Percentiles rank a stretch among this genome's conserved stretches.
Conservation (phyloP, 2,888 invertebrate species). For the Drosophila sordidula region DNA sequence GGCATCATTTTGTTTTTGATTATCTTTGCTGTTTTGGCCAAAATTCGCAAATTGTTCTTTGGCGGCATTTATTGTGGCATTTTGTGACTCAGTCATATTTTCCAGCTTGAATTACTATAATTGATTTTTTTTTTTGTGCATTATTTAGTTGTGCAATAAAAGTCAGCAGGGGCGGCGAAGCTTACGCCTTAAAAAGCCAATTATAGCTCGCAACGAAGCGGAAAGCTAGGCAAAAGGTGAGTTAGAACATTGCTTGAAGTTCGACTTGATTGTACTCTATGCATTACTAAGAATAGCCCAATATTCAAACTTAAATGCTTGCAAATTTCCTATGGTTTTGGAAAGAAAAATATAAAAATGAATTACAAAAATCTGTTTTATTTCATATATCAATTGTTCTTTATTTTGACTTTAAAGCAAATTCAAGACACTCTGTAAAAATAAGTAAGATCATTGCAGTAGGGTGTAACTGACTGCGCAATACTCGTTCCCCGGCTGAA, state of each 20-base stretch:
- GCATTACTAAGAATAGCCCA: no score
- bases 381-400: no score
- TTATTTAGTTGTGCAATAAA: constrained; percentile 61
- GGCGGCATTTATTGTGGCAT: constrained; percentile 14
- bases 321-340: no score
- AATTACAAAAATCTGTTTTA: no score
- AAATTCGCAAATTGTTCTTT: constrained; percentile 69
- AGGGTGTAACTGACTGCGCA: no score
- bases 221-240: constrained; percentile 14
- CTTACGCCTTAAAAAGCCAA: constrained; percentile 19
- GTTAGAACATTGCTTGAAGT: not conserved
- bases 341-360: no score
- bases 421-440: no score
- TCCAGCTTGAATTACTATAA: constrained; percentile 11
- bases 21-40: constrained; percentile 33
- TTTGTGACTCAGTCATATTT: constrained; percentile 20
- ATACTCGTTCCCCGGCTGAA: no score
- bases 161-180: constrained; percentile 22
- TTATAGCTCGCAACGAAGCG: constrained; percentile 18
- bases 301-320: no score
- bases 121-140: constrained; percentile 12
- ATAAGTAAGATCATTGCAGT: no score
- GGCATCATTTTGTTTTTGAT: constrained; percentile 27
- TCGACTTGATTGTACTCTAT: not conserved
- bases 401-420: no score